phyloP scores from a whole-genome alignment of 2,113 vertebrate genomes.

The Thalassarche chlororhynchos region DNA sequence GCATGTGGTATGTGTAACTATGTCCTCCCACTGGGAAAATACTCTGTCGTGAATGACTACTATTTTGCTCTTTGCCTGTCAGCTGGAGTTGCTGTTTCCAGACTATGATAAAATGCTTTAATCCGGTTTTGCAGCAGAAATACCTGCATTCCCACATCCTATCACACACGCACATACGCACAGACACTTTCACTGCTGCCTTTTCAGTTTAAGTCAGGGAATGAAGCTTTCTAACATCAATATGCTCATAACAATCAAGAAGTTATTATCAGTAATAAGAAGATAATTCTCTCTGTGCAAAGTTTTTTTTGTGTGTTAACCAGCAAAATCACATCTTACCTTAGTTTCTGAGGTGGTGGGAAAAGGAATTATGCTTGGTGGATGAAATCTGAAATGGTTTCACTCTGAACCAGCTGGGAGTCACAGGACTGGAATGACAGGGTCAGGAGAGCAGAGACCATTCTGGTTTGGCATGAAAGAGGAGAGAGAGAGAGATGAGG shows the following conservation, averaged over 20 bases:
- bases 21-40: background rate
- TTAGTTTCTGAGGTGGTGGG: background rate
- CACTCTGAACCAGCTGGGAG: background rate
- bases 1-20: background rate
- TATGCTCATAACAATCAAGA: background rate
- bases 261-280: background rate
- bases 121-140: background rate
- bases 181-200: background rate
- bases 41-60: background rate
- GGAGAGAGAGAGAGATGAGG: background rate
- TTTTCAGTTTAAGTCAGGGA: background rate
- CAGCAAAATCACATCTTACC: background rate
- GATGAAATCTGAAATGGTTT: background rate
- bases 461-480: slow-evolving; percentile 6
- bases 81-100: background rate
- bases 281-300: background rate
- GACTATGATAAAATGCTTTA: background rate
- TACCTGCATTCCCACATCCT: background rate
- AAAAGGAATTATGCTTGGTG: background rate
- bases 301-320: background rate
- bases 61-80: background rate
- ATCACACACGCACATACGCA: background rate
- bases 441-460: background rate
- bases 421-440: background rate
- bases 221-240: background rate